Conservation (phyloP, 2,113 vertebrate species). For the Forbesichthys papilliferus region DNA sequence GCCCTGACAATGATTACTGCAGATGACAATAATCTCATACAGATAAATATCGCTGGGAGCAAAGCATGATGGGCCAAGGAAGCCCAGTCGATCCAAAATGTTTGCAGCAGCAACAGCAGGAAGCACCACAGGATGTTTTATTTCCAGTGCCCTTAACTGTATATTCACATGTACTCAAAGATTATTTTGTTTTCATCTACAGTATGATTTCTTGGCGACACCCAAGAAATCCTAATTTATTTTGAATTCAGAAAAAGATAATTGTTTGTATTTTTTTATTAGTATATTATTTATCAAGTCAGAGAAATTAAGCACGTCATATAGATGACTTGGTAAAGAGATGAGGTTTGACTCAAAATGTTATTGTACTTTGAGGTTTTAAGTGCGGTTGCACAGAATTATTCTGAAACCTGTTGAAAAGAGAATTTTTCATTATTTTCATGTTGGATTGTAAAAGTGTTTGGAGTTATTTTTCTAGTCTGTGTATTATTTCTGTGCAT, state of each 20-base stretch:
- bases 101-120: conserved; percentile 34
- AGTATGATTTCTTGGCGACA: conserved; percentile 52
- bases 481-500: no score
- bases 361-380: conserved; percentile 46
- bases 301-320: conserved; percentile 32
- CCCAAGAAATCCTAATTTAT: conserved; percentile 38
- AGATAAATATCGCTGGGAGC: conserved; percentile 86
- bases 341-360: conserved; percentile 37
- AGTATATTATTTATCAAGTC: conserved; percentile 63
- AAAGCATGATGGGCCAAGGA: conserved; percentile 85
- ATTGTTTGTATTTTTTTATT: conserved; percentile 70
- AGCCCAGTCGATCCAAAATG: conserved; percentile 38
- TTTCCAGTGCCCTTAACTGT: conserved; percentile 89
- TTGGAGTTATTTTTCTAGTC: conserved; percentile 25
- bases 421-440: conserved; percentile 69
- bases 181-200: conserved; percentile 47
- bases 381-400: conserved; percentile 40
- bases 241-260: conserved; percentile 52
- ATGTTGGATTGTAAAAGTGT: conserved; percentile 65
- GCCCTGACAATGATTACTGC: conserved; percentile 80
- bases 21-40: conserved; percentile 89
- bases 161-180: conserved; percentile 67
- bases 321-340: conserved; percentile 26
- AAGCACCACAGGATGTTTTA: conserved; percentile 76
- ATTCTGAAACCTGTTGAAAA: conserved; percentile 41